Conservation (phyloP, 1,140 invertebrate species). For the Paralvinella palmiformis region DNA sequence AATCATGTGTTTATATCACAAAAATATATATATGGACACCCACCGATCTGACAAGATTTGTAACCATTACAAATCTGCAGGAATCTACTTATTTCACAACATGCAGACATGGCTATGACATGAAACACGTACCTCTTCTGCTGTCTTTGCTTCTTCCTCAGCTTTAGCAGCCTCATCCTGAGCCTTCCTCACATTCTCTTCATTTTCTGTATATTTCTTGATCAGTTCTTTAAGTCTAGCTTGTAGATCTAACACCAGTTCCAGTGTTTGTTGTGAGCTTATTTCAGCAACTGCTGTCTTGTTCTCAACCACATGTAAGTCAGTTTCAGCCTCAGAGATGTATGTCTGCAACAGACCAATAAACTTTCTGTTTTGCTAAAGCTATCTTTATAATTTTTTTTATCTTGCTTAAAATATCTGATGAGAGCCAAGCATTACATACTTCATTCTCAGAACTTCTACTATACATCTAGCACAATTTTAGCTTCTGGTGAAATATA, state of each 20-base stretch:
- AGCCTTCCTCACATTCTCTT: constrained; percentile 59
- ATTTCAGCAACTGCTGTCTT: constrained; percentile 68
- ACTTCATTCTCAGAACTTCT: not conserved
- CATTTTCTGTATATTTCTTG: constrained; percentile 69
- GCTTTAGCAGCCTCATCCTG: constrained; percentile 55
- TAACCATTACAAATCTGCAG: no score
- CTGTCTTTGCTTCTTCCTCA: constrained; percentile 55
- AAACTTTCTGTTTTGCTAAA: not conserved
- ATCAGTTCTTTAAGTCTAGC: constrained; percentile 64
- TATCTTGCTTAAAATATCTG: not conserved
- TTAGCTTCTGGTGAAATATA: no score
- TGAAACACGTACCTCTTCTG: constrained; percentile 52
- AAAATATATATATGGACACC: no score
- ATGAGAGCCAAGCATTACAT: not conserved
- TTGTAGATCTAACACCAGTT: constrained; percentile 63
- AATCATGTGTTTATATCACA: no score
- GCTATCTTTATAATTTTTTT: not conserved
- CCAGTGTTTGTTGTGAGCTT: constrained; percentile 66
- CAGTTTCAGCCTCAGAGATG: not conserved
- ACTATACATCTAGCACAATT: no score
- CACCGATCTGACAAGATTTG: no score
- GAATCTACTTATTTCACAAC: no score
- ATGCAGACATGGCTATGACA: no score
- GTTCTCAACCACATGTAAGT: constrained; percentile 47
- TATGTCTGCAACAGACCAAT: not conserved